Percentiles rank a stretch among this genome's conserved stretches.
Evolutionary conservation across 2,797 vertebrate species (phyloP).

Genomic region (Lepilemur ruficaudatus): DNA sequence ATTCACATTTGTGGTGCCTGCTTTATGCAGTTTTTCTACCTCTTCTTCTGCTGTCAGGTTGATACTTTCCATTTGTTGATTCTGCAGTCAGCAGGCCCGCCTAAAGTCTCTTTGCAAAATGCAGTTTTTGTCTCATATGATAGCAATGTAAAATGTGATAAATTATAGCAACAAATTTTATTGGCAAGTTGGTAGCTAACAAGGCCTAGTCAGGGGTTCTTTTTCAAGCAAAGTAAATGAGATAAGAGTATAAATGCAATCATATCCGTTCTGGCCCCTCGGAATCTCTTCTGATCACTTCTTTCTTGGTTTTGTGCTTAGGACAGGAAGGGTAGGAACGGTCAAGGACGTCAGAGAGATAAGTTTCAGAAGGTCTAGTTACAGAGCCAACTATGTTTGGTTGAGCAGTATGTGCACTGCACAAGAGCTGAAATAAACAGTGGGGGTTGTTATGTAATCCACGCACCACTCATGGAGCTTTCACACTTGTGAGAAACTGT

Average conservation of each 20-base stretch:
- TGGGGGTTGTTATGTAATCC: neutral
- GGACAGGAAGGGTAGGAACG: neutral
- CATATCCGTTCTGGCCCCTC: neutral
- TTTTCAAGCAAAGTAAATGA: neutral
- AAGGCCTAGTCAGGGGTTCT: neutral
- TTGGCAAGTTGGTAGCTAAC: neutral
- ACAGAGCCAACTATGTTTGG: neutral
- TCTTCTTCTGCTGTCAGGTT: neutral
- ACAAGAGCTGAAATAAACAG: neutral
- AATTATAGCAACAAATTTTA: neutral
- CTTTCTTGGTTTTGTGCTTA: neutral
- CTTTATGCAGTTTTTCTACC: neutral
- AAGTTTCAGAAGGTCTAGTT: neutral
- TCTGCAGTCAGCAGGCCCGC: neutral
- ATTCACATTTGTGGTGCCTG: neutral
- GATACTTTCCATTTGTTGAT: neutral
- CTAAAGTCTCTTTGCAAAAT: neutral
- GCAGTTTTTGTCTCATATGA: neutral
- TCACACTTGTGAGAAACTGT: neutral
- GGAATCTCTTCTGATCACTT: neutral
- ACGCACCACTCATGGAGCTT: neutral
- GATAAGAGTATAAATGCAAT: neutral
- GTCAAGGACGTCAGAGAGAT: neutral
- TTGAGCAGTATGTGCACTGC: neutral
- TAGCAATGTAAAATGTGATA: neutral